Evolutionary conservation across 2,888 invertebrate species (phyloP), one percentile per base, ranked within the genome.

Genomic region (Lasioglossum malachurum): DNA sequence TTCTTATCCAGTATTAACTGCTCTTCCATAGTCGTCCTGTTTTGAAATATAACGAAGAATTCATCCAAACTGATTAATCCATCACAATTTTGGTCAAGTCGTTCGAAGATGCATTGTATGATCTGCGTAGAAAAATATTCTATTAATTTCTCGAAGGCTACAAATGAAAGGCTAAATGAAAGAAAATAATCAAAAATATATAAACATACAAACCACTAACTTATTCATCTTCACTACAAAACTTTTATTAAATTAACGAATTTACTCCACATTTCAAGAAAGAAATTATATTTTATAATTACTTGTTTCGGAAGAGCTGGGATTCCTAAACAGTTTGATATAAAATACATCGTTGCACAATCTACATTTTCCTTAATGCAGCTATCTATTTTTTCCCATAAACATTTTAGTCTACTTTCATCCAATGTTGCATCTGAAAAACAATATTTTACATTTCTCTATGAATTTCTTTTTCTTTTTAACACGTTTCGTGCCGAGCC

Each of bases 291-390:
- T 35, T 69, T 38, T 80, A 27, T 60, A 76, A 69, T 87, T 91
- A 97, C 97, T 94, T 97, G 96, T 90, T 96, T 96, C 31, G 97
- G 96, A 94, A 97, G 96, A 90, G 96, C 96, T 90, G 97, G 96
- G 94, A 97, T 96, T 81, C 97, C 97, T 85, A 97, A 97, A 86
- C 97, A 97, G 92, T 97, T 96, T 93, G 97, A 97, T 76, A 97
- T 97, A 87, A 96, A 95, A 89, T 96, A 96, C 90, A 97, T 96
- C 93, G 97, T 97, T 75, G 96, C 96, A 91, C 96, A 96, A 94
- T 97, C 97, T 80, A 97, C 96, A 87, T 92, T 89, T 80, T 91
- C 91, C 49, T 89, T 93, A 27, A 89, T 97, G 38, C 76, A 90
- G 31, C 35, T 46, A 31, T 89, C 89, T 41, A 91, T 46, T 35